Conservation (phyloP, 2,797 vertebrate species). For the Bradypodion ventrale region DNA sequence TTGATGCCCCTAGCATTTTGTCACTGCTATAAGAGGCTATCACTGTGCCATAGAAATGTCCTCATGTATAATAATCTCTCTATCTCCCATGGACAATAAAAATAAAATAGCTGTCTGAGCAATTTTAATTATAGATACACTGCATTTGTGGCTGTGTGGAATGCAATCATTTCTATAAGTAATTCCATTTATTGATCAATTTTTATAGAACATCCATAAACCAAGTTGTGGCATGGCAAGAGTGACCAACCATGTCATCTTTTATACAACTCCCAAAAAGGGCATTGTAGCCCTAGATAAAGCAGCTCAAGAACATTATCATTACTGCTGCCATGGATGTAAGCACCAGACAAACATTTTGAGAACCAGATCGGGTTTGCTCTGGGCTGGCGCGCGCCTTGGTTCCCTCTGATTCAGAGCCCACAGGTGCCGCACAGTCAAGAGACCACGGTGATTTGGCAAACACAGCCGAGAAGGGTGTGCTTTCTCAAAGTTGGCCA, state of each 20-base stretch:
- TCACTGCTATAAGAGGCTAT: background rate
- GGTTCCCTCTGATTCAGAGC: no score
- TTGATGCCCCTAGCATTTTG: background rate
- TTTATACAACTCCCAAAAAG: conserved; percentile 14
- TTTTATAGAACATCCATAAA: conserved; percentile 38
- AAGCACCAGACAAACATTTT: background rate
- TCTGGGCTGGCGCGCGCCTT: no score
- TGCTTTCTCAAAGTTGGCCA: no score
- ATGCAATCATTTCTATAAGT: conserved; percentile 19
- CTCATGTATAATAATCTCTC: background rate
- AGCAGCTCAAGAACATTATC: fast-evolving
- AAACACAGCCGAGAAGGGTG: no score
- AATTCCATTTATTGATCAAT: conserved; percentile 31
- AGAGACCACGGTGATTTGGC: no score
- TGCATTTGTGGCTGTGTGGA: background rate
- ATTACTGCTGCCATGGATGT: background rate
- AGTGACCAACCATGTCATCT: background rate
- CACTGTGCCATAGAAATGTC: background rate
- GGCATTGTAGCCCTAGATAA: conserved; percentile 32
- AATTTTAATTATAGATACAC: background rate
- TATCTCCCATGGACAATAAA: background rate
- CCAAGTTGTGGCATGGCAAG: background rate
- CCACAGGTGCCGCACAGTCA: no score
- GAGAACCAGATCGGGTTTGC: no score
- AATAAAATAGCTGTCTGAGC: background rate